Conservation (phyloP, 2,888 invertebrate species). For the Aleiodes leptofemur region DNA sequence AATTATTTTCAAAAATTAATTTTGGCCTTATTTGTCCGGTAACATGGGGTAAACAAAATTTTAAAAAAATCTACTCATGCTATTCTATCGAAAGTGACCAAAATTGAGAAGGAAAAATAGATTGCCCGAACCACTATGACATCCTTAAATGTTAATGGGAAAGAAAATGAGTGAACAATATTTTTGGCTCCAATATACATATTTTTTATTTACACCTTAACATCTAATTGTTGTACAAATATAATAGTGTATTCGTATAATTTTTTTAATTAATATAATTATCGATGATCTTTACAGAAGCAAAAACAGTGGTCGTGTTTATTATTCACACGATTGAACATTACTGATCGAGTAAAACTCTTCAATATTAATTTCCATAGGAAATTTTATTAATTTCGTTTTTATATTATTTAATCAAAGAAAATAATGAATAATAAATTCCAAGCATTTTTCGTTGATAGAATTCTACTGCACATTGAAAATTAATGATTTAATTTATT, state of each 20-base stretch:
- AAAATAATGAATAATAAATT: neutral
- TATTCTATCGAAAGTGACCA: no score
- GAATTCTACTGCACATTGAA: constrained; percentile 27
- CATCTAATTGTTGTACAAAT: constrained; percentile 61
- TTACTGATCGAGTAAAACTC: constrained; percentile 1
- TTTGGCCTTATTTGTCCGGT: no score
- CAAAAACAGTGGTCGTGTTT: constrained; percentile 10
- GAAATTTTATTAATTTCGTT: neutral
- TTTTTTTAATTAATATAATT: constrained; percentile 40
- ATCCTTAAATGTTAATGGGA: neutral
- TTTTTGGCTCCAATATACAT: constrained; percentile 57
- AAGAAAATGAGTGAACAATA: constrained; percentile 47
- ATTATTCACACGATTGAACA: neutral
- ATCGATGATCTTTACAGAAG: constrained; percentile 20
- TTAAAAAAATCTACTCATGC: no score
- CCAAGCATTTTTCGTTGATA: neutral
- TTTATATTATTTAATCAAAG: neutral
- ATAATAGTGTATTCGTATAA: constrained; percentile 58
- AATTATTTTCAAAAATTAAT: no score
- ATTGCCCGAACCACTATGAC: no score
- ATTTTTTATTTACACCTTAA: constrained; percentile 61
- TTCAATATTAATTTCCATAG: neutral
- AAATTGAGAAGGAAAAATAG: no score
- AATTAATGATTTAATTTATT: neutral
- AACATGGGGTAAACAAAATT: no score